phyloP scores from a whole-genome alignment of 2,888 invertebrate species.

The Xylophagus ater region DNA sequence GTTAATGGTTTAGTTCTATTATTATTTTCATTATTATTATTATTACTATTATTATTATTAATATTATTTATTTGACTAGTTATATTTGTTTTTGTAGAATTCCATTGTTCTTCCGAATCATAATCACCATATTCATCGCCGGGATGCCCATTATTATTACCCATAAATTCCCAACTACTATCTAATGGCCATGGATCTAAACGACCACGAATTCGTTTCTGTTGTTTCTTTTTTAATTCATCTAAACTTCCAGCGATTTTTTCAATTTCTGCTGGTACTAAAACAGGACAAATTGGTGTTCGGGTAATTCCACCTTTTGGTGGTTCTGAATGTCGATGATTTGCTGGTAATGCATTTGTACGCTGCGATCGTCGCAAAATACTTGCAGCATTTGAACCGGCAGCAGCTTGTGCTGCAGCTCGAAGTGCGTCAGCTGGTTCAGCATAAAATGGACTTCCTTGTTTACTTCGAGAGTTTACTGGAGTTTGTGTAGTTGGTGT shows the following conservation, averaged over 20 bases:
- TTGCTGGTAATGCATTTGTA: slow-evolving; percentile 33
- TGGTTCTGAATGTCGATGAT: slow-evolving; percentile 52
- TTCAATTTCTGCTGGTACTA: slow-evolving; percentile 45
- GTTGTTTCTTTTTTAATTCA: slow-evolving; percentile 43
- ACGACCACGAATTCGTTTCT: slow-evolving; percentile 35
- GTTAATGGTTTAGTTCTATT: slow-evolving; percentile 47
- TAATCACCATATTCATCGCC: slow-evolving; percentile 30
- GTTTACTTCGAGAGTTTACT: slow-evolving; percentile 42
- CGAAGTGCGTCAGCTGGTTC: slow-evolving; percentile 78
- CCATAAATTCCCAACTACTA: slow-evolving; percentile 82
- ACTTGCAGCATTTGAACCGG: slow-evolving; percentile 27
- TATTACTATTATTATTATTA: slow-evolving; percentile 2
- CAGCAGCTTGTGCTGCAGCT: slow-evolving; percentile 24
- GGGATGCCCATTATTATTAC: slow-evolving; percentile 23
- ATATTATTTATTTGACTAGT: slow-evolving; percentile 11
- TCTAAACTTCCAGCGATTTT: slow-evolving; percentile 38
- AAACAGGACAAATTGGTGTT: slow-evolving; percentile 45
- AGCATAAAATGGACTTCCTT: slow-evolving; percentile 79
- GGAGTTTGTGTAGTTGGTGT: slow-evolving; percentile 33
- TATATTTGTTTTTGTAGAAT: slow-evolving; percentile 6
- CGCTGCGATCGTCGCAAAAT: slow-evolving; percentile 36
- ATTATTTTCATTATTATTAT: slow-evolving; percentile 17
- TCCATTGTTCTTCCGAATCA: slow-evolving; percentile 34
- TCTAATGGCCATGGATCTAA: slow-evolving; percentile 68
- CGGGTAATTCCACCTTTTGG: slow-evolving; percentile 38